Percentiles rank a stretch among this genome's conserved stretches.
These are phyloP conservation scores for Electrona antarctica DNA, from an alignment of 2,113 vertebrate species.

Conservation along the genomic window DNA sequence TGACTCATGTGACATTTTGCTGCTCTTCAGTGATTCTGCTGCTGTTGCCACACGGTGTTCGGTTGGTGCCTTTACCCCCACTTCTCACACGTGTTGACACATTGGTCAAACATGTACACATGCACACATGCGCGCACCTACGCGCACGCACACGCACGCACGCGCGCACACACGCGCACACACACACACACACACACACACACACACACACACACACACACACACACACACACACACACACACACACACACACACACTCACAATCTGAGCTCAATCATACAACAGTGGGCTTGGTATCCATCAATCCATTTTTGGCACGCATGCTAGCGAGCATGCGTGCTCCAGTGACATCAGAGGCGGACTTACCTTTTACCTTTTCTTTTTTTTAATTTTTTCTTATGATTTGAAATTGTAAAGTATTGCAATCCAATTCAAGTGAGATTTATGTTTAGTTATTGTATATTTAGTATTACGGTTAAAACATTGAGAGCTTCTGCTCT, in stretches of 20 bases:
- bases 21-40: slow-evolving; percentile 9
- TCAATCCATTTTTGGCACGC: too few species aligned
- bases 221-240: slow-evolving; percentile 4
- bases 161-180: background rate
- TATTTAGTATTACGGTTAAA: too few species aligned
- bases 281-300: too few species aligned
- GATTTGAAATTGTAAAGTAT: too few species aligned
- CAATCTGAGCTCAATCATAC: too few species aligned
- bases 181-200: background rate
- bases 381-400: too few species aligned
- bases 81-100: slow-evolving; percentile 27
- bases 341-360: too few species aligned
- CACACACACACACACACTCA: slow-evolving; percentile 8
- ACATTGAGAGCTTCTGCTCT: too few species aligned
- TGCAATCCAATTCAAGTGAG: too few species aligned
- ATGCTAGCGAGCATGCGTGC: too few species aligned
- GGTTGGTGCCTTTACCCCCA: background rate
- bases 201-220: background rate
- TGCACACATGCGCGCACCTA: background rate
- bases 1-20: slow-evolving; percentile 11
- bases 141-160: background rate
- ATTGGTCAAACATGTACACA: slow-evolving; percentile 18
- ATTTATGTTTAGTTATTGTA: too few species aligned
- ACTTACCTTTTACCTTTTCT: too few species aligned
- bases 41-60: slow-evolving; percentile 17